Base-by-base conservation (phyloP, 2,888 invertebrate species). In the Colletes collaris region DNA sequence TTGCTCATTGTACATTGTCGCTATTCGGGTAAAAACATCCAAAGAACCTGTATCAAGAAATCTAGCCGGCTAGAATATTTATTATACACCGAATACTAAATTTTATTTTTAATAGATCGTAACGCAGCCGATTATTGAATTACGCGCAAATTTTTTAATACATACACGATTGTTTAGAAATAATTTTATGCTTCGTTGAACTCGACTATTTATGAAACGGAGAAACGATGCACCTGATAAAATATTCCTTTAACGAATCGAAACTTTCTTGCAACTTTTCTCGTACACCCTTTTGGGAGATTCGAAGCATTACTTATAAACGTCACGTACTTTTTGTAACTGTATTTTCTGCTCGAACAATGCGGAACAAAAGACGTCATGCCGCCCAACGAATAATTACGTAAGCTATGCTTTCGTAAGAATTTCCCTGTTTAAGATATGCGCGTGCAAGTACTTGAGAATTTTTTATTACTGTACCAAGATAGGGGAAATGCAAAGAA, bases 321-420 rank as follows among this genome's bases (percentile, higher is more conserved):
- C 58, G 50, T 80, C 81, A 80, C 81, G 81, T 75, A 75, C 67
- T 56, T 56, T 64, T 65, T 76, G 81, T 81, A 66, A 80, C 80
- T 55, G 71, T 72, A 76, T 76, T 81, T 81, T 72, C 68, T 19
- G 52, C 44, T 8, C 55, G 64, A 62, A 72, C 76, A 80, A 80
- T 76, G 69, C 81, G 81, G 81, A 81, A 81, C 74, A 81, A 49
- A 66, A 50, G 64, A 62, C 46, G 35, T 49, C 46, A 50, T 52
- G 53, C 56, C 53, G 62, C 13, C 56, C 0, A 56, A 50, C 74
- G 55, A 60, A 49, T 37, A 52, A 59, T 80, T 72, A 63, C 60
- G 68, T 62, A 76, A 76, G 46, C 35, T 5, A 46, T 10, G 53
- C 67, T 76, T 76, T 76, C 76, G 58, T 76, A 68, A 62, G 60